Evolutionary conservation across 2,888 invertebrate species (phyloP), one percentile per base, ranked within the genome.

Genomic region (Polymixis flavicincta): DNA sequence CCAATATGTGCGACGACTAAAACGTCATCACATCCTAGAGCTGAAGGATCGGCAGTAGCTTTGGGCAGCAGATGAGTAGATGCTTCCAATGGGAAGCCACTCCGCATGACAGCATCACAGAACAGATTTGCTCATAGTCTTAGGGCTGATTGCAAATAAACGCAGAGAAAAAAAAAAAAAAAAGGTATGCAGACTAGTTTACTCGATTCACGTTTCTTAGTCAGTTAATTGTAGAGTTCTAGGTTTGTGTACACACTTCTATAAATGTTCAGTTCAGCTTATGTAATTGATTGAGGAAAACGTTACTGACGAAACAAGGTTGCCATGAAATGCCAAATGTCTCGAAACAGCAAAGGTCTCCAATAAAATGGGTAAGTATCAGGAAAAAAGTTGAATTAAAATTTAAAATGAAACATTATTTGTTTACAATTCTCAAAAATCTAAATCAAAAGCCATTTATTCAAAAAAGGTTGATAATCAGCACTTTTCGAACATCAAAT

Each of bases 271-370:
- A 25, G 28, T 9, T 50, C 19, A n/a, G 22, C 25, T 52, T 11
- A 69, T 7, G 25, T 60, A 11, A 52, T 48, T 59, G 5, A 55
- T 55, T 50, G 54, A 69, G 54, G 28, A 66, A 66, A 57, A 59
- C 50, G 28, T 28, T 28, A 67, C 8, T 37, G 14, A n/a, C 57
- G 55, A 71, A 28, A 19, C 28, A 1, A 42, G 17, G 54, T 45
- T 28, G 4, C n/a, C 45, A 71, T 50, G 2, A 59, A 57, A 57
- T 72, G 45, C 0, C 52, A 45, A 76, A 59, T 52, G 6, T 64
- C 11, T 45, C 13, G 9, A 28, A 32, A 66, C 13, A 2, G 11
- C 14, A 11, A 13, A 25, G 17, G 2, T 60, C 19, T 37, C 19
- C 22, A 54, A 19, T 32, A 42, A 59, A 5, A 42, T 50, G 42